A percentile compares a stretch with the other conserved stretches of the same genome.
Conservation (phyloP, 37 sponge, comb jelly and placozoan genomes). For the Agelas oroides region DNA sequence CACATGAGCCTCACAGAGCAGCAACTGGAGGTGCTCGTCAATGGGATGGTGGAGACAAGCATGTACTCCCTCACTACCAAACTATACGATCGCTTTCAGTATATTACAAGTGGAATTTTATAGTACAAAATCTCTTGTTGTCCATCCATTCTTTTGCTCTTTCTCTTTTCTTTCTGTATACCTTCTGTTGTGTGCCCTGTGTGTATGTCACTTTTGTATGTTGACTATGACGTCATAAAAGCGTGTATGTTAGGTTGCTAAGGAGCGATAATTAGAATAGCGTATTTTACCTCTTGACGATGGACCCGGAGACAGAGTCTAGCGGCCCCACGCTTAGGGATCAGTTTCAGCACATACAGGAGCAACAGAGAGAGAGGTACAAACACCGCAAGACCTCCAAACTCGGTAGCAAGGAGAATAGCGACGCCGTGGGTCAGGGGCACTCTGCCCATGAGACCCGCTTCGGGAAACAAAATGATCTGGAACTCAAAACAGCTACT, state of each 20-base stretch:
- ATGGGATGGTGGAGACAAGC: slow-evolving; percentile 89
- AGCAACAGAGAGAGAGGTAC: slow-evolving; percentile 19
- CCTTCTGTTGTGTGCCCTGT: too few species aligned
- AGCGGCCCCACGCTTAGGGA: too few species aligned
- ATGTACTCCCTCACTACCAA: slow-evolving; percentile 92
- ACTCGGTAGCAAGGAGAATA: background rate
- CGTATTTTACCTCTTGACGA: too few species aligned
- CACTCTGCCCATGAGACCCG: background rate
- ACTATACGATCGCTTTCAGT: slow-evolving; percentile 96
- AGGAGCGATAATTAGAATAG: too few species aligned
- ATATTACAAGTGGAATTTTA: slow-evolving; percentile 92
- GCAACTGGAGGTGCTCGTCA: slow-evolving; percentile 80
- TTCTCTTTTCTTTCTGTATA: background rate
- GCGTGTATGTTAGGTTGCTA: too few species aligned
- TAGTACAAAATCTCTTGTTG: slow-evolving; percentile 22
- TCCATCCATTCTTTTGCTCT: background rate
- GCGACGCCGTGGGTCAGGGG: background rate
- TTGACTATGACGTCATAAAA: too few species aligned
- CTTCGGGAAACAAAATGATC: background rate
- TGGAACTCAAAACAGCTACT: background rate
- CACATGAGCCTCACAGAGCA: slow-evolving; percentile 91
- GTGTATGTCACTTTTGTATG: too few species aligned
- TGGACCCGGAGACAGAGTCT: too few species aligned
- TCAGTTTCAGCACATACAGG: slow-evolving; percentile 16
- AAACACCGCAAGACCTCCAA: background rate